These are phyloP conservation scores for Mirza zaza DNA, from an alignment of 2,113 vertebrate species.

Conservation along the genomic window DNA sequence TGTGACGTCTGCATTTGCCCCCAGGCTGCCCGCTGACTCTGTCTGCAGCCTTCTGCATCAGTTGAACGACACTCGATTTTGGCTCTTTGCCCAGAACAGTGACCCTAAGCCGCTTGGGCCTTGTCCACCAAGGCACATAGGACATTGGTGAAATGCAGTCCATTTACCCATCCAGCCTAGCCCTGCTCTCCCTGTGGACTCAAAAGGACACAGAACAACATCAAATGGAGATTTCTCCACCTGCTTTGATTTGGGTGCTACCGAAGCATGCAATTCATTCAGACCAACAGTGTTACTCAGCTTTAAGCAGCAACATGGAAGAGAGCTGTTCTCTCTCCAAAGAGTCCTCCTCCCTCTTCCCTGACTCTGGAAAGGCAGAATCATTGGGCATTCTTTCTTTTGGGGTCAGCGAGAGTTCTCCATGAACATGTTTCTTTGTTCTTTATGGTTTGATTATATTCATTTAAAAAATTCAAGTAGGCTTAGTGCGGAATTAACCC, in stretches of 20 bases:
- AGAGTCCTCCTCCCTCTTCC: not conserved
- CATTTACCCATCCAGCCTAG: not conserved
- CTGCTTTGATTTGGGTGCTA: not conserved
- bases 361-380: not conserved
- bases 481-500: slow-evolving; percentile 58
- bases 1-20: slow-evolving; percentile 70
- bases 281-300: not conserved
- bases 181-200: not conserved
- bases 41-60: slow-evolving; percentile 26
- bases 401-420: slow-evolving; percentile 70
- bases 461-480: not conserved
- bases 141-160: not conserved
- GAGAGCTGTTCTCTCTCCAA: not conserved
- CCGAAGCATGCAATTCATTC: not conserved
- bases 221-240: not conserved
- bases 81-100: slow-evolving; percentile 65
- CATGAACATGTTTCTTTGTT: slow-evolving; percentile 71
- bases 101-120: slow-evolving; percentile 25
- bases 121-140: not conserved
- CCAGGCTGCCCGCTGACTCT: slow-evolving; percentile 14
- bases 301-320: not conserved
- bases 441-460: slow-evolving; percentile 53
- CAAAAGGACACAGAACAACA: not conserved
- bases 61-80: not conserved
- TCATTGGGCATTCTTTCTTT: slow-evolving; percentile 38